Conservation (phyloP, 2,797 vertebrate species). For the Thunnus albacares region DNA sequence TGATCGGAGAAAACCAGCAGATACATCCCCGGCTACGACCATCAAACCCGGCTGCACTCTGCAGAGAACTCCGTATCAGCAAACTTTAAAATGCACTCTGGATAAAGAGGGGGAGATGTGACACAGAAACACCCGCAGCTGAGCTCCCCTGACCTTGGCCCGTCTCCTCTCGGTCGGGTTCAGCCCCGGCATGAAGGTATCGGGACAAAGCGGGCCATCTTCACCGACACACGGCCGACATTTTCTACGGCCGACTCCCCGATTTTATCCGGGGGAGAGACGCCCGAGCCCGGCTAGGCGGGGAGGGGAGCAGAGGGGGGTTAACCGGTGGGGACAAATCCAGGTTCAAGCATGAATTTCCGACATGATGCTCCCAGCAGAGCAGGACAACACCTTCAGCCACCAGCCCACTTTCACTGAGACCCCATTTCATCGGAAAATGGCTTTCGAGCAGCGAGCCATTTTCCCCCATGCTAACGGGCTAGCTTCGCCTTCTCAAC, state of each 20-base stretch:
- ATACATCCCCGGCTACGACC: background rate
- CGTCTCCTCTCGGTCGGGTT: slow-evolving; percentile 56
- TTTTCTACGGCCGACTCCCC: slow-evolving; percentile 58
- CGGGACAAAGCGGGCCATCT: slow-evolving; percentile 76
- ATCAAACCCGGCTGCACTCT: background rate
- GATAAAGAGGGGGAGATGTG: no score
- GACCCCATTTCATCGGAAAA: slow-evolving; percentile 73
- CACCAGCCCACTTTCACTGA: slow-evolving; percentile 60
- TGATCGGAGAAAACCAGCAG: background rate
- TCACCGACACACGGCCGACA: slow-evolving; percentile 62
- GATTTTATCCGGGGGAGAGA: slow-evolving; percentile 25
- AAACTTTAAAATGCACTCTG: no score
- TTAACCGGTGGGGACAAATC: accelerated
- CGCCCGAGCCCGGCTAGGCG: background rate
- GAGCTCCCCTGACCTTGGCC: slow-evolving; percentile 76
- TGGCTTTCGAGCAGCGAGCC: slow-evolving; percentile 73
- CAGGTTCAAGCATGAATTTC: background rate
- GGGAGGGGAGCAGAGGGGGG: background rate
- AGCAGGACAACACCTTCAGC: slow-evolving; percentile 43
- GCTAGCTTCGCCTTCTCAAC: slow-evolving; percentile 35
- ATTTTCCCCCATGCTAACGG: slow-evolving; percentile 74
- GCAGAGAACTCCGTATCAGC: background rate
- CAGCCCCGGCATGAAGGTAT: slow-evolving; percentile 36
- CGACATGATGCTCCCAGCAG: slow-evolving; percentile 28
- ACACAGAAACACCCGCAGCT: background rate